Conservation (phyloP, 2,113 vertebrate species). For the Propithecus coquereli region DNA sequence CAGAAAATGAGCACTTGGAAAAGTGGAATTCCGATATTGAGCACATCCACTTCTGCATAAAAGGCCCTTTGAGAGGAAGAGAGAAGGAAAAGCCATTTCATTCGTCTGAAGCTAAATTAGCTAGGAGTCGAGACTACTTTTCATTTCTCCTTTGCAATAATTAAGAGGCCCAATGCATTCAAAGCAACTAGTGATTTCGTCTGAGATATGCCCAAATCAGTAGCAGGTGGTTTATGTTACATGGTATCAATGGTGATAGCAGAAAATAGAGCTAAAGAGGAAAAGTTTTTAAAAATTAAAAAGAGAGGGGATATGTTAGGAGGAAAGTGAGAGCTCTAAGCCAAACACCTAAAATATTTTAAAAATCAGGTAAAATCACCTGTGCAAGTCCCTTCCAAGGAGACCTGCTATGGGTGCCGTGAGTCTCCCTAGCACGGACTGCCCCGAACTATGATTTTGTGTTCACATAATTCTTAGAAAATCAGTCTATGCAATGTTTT, state of each 20-base stretch:
- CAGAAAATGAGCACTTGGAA: neutral
- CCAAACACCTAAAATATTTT: neutral
- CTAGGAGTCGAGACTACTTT: neutral
- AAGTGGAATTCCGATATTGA: neutral
- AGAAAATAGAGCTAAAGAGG: neutral
- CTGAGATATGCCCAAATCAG: neutral
- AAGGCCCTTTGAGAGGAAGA: neutral
- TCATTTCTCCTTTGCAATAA: neutral
- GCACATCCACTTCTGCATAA: neutral
- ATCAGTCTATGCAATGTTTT: neutral
- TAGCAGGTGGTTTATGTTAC: neutral
- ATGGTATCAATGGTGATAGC: neutral
- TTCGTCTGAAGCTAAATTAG: neutral
- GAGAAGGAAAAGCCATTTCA: neutral
- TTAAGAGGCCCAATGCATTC: neutral
- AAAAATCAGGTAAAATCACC: neutral
- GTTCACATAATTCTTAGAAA: neutral
- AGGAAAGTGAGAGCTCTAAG: neutral
- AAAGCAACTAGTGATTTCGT: neutral
- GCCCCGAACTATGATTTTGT: no score
- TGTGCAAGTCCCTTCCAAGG: neutral
- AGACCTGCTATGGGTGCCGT: rapidly evolving
- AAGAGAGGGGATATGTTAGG: rapidly evolving
- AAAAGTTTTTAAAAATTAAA: neutral
- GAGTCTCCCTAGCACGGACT: rapidly evolving